phyloP scores from a whole-genome alignment of 2,113 vertebrate genomes.

The Otocyon megalotis region DNA sequence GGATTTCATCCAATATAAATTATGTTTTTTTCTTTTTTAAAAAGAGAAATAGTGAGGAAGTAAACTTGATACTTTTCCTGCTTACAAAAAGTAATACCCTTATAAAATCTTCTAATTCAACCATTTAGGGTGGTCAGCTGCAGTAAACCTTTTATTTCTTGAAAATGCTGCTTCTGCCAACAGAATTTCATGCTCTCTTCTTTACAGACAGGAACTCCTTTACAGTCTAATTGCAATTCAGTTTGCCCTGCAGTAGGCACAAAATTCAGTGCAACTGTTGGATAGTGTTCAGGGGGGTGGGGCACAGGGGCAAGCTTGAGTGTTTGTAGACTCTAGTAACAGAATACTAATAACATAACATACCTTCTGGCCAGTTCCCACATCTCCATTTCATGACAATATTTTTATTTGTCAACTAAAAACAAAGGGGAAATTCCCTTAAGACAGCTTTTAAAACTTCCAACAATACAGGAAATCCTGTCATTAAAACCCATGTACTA shows the following conservation, averaged over 20 bases:
- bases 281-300: conserved; percentile 76
- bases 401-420: conserved; percentile 84
- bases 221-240: conserved; percentile 84
- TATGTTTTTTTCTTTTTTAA: conserved; percentile 23
- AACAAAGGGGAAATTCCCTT: conserved; percentile 44
- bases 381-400: conserved; percentile 86
- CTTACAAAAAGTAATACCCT: conserved; percentile 83
- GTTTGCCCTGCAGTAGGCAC: conserved; percentile 75
- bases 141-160: conserved; percentile 85
- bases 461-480: background rate
- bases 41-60: conserved; percentile 43
- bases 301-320: background rate
- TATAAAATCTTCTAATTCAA: conserved; percentile 74
- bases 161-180: conserved; percentile 87
- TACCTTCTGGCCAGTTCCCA: conserved; percentile 86
- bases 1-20: conserved; percentile 82
- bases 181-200: conserved; percentile 84
- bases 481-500: background rate
- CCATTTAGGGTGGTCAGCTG: conserved; percentile 68
- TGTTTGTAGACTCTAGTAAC: background rate
- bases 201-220: conserved; percentile 80
- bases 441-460: conserved; percentile 27
- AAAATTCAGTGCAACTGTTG: conserved; percentile 84
- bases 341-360: conserved; percentile 61
- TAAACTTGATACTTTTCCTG: conserved; percentile 73